phyloP scores from a whole-genome alignment of 2,113 vertebrate genomes.

The Gasterosteus nipponicus region DNA sequence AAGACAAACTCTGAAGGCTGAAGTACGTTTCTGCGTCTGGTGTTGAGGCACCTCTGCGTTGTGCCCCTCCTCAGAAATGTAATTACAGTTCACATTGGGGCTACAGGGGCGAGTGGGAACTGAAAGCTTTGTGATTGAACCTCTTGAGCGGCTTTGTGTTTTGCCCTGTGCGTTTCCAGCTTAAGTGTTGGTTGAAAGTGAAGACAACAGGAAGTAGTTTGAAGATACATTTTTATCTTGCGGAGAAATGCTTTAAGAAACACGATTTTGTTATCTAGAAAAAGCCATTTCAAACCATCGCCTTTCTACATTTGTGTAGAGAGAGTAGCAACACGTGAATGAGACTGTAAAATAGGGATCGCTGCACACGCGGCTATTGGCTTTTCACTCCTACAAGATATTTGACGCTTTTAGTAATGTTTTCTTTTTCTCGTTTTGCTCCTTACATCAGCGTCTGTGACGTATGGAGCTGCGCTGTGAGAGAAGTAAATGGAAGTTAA shows the following conservation, averaged over 20 bases:
- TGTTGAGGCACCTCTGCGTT: constrained; percentile 32
- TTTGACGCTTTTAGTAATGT: constrained; percentile 50
- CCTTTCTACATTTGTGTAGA: constrained; percentile 12
- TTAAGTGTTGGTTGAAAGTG: constrained; percentile 21
- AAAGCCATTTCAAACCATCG: constrained; percentile 22
- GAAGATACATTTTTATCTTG: constrained; percentile 37
- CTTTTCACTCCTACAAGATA: constrained; percentile 30
- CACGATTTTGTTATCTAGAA: constrained; percentile 18
- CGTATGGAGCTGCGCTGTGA: constrained; percentile 63
- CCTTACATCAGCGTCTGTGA: constrained; percentile 44
- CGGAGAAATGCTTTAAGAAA: constrained; percentile 5
- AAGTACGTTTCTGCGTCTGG: constrained; percentile 35
- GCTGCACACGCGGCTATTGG: constrained; percentile 7
- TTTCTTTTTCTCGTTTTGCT: constrained; percentile 8
- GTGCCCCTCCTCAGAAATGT: constrained; percentile 51
- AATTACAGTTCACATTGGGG: constrained; percentile 54
- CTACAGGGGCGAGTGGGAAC: constrained; percentile 26
- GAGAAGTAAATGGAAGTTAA: constrained; percentile 70
- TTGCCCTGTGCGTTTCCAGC: constrained; percentile 2
- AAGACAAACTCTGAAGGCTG: constrained; percentile 40
- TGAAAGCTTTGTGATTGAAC: constrained; percentile 46
- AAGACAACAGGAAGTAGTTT: constrained; percentile 33
- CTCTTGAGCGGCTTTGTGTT: constrained; percentile 38
- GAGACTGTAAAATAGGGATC: background rate
- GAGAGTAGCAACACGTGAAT: constrained; percentile 6